A percentile compares a stretch with the other conserved stretches of the same genome.
phyloP scores from a whole-genome alignment of 23 tunicate species.

The Diplosoma virens region DNA sequence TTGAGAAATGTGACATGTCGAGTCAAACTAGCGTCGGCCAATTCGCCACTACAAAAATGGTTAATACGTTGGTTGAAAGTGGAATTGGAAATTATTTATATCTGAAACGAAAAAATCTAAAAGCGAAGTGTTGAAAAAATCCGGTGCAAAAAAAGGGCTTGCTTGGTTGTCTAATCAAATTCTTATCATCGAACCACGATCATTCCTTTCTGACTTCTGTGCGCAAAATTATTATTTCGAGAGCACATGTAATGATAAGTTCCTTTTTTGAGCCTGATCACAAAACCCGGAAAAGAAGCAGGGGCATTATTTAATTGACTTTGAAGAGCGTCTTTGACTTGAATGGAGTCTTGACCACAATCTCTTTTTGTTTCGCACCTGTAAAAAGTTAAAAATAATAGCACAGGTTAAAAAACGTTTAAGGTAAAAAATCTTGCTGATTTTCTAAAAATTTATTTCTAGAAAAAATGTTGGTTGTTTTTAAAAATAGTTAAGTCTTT shows the following conservation, averaged over 20 bases:
- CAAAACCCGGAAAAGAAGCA: constrained; percentile 68
- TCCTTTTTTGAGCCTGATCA: constrained; percentile 37
- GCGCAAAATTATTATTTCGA: constrained; percentile 83
- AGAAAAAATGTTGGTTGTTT: too few species aligned
- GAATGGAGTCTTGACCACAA: constrained; percentile 33
- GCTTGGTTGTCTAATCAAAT: background rate
- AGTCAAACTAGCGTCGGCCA: too few species aligned
- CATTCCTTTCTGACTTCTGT: constrained; percentile 74
- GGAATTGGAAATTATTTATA: too few species aligned
- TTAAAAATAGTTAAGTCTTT: too few species aligned
- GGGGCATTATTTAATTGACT: constrained; percentile 56
- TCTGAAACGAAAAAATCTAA: too few species aligned
- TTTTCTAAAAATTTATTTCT: too few species aligned
- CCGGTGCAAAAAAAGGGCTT: background rate
- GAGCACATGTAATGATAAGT: constrained; percentile 54
- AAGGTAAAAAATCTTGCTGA: too few species aligned
- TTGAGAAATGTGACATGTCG: too few species aligned
- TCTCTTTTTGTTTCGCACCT: constrained; percentile 31
- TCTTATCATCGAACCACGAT: constrained; percentile 30
- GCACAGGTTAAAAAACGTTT: too few species aligned
- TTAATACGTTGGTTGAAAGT: too few species aligned
- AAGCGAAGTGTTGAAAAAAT: too few species aligned
- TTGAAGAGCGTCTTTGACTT: constrained; percentile 19
- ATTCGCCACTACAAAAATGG: background rate
- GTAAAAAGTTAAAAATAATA: background rate